Base-by-base conservation (phyloP, 2,113 vertebrate genomes). In the Notarius lentiginosus region DNA sequence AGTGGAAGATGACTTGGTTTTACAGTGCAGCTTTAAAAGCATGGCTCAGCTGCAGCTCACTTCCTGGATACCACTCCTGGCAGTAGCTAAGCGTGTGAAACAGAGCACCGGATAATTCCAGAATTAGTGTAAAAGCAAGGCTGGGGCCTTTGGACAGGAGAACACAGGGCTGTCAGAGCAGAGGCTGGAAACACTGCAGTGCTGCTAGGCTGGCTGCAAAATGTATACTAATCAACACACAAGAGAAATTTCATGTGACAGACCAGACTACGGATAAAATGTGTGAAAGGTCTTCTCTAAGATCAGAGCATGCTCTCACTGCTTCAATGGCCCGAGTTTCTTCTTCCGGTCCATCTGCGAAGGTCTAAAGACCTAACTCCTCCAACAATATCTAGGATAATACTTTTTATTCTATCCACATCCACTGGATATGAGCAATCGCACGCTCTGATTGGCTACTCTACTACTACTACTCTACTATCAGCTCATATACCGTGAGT, bases 41-140 rank as follows among this genome's bases (percentile, higher is more conserved):
- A 41, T 56, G 61, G 66, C 84, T 79, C 12, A 75, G 49, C 55
- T 65, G 47, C 49, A 4, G 75, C 83, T 85, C 17, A 77, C 87
- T 88, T 86, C 47, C 84, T 84, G 51, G 80, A 72, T 66, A 84
- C n/a, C 24, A 79, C 89, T 86, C 65, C 63, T 82, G 72, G 83
- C 73, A 53, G 56, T 77, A 87, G 65, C 83, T 65, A 79, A 76
- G 88, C 34, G 53, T 85, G 82, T 85, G 86, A 89, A 84, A 89
- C 79, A 85, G 58, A 85, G 84, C 81, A 84, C 75, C 11, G 41
- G 82, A 88, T 84, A 85, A 90, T 11, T 68, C 87, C 68, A 76
- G 82, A 88, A 88, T 87, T 87, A 86, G 65, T 20, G 68, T 87
- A 84, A 88, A 90, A 90, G 27, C 12, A 56, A 90, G 60, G 41